Conservation (phyloP, 30 jellyfish, hydroid and myxozoan genomes). For the Aurelia coerulea region DNA sequence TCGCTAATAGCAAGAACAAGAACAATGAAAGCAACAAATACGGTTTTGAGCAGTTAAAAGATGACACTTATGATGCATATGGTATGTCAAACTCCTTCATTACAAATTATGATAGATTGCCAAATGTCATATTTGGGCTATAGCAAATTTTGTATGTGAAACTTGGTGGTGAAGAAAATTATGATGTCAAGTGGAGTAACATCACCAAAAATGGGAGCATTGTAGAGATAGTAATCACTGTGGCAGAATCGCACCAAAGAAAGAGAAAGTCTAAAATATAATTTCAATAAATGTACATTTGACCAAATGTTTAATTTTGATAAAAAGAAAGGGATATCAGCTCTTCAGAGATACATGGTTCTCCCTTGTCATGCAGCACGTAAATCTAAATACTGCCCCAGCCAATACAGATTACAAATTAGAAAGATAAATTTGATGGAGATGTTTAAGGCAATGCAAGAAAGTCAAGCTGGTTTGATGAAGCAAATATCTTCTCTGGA, state of each 20-base stretch:
- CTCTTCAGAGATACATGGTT: too few species aligned
- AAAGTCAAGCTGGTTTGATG: too few species aligned
- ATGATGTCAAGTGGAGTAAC: constrained; percentile 6
- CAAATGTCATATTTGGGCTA: neutral
- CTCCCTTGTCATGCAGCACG: too few species aligned
- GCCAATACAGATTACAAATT: too few species aligned
- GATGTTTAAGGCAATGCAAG: too few species aligned
- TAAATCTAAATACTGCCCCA: too few species aligned
- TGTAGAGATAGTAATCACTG: neutral
- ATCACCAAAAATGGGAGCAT: neutral
- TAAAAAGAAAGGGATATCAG: too few species aligned
- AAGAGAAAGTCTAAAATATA: too few species aligned
- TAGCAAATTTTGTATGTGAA: neutral
- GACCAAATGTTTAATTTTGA: too few species aligned
- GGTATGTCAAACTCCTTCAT: neutral
- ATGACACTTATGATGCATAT: constrained; percentile 4
- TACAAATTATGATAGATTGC: constrained; percentile 2
- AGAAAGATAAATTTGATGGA: too few species aligned
- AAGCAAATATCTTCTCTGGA: too few species aligned
- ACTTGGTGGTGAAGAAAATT: neutral
- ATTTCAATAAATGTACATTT: too few species aligned
- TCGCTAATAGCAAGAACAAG: neutral
- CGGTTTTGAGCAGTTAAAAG: neutral
- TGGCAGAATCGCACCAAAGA: neutral
- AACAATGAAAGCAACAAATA: neutral